Base-by-base conservation (phyloP, 2,888 invertebrate species). In the Apocheima hispidaria region DNA sequence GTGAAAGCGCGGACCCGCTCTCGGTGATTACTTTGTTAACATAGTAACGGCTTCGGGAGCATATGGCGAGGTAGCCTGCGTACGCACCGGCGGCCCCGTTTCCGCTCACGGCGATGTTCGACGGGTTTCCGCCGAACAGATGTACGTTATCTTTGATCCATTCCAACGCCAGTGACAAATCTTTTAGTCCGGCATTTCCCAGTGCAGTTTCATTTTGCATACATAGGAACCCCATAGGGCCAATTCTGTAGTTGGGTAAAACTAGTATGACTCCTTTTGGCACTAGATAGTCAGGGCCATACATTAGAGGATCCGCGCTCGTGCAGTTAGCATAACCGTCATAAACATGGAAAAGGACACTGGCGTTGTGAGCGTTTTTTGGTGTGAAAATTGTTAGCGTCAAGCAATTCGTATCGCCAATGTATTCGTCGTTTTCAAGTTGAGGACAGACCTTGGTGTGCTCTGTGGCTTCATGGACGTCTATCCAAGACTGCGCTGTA, bases 111-210 rank as follows among this genome's bases (percentile, higher is more conserved):
- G 79, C 83, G 2, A 91, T 85, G 43, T 87, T 87, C 0, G 72
- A 62, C 12, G 86, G 74, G 64, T 91, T 78, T 3, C 92, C 91
- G 16, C 90, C 90, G 66, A 92, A 91, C 1, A 51, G 46, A 53
- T 70, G 67, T 30, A 90, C 87, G 54, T 91, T 90, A 3, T 79
- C 65, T 40, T 70, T 75, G 1, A 81, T 75, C 91, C 91, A 91
- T n/a, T 76, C 72, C 18, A 92, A 71, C 16, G 90, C 91, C 44
- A 86, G 65, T 12, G 83, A 72, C 33, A 90, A 71, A 60, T 91
- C 91, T 73, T 88, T 91, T 36, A 91, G 70, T 1, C 80, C 92
- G 2, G 88, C 88, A 55, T 92, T 92, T 9, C 91, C 91, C n/a
- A 83, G 87, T 9, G 82, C 86, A 0, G 78, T 78, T 33, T 75